A percentile compares a stretch with the other conserved stretches of the same genome.
phyloP scores from a whole-genome alignment of 2,888 invertebrate species.

The Aelia acuminata region DNA sequence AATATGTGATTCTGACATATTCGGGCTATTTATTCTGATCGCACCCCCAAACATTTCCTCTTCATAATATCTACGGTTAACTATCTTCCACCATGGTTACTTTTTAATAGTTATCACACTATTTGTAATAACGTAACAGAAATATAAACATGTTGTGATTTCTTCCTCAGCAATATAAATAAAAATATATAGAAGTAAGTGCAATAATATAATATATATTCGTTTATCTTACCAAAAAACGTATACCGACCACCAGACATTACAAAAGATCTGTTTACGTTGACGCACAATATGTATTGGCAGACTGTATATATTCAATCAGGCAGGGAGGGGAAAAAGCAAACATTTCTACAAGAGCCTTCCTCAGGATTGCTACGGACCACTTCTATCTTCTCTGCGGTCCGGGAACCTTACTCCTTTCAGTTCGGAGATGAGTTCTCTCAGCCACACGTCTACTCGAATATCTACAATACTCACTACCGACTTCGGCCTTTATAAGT shows the following conservation, averaged over 20 bases:
- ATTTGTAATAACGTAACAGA: too few species aligned
- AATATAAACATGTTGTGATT: too few species aligned
- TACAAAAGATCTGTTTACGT: neutral
- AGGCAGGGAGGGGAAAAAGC: neutral
- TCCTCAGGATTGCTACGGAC: neutral
- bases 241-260: neutral
- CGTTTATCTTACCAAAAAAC: neutral
- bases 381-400: neutral
- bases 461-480: neutral
- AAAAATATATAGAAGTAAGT: too few species aligned
- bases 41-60: too few species aligned
- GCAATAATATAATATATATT: neutral
- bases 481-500: neutral
- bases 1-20: too few species aligned
- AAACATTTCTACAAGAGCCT: neutral
- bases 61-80: too few species aligned
- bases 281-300: neutral
- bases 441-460: neutral
- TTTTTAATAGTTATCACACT: too few species aligned
- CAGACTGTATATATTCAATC: neutral
- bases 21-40: too few species aligned
- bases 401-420: neutral
- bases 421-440: neutral
- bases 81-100: too few species aligned
- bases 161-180: too few species aligned